A percentile compares a stretch with the other conserved stretches of the same genome.
Conservation (phyloP, 2,113 vertebrate genomes). For the Syngnathus floridae region DNA sequence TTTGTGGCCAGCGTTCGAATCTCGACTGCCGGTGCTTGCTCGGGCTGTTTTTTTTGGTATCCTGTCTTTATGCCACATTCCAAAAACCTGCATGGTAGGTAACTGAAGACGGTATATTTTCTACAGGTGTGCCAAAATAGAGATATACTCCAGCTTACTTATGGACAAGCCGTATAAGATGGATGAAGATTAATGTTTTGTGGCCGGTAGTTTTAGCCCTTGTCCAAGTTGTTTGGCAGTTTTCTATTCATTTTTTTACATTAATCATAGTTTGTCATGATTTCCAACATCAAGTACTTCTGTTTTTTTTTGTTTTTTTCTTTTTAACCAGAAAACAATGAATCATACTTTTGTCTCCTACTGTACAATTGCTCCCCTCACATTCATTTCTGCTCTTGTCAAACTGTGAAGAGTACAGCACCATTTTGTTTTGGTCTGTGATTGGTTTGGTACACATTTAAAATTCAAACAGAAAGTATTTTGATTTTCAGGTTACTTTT, state of each 20-base stretch:
- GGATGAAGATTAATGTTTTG: neutral
- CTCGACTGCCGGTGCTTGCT: neutral
- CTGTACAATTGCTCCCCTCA: neutral
- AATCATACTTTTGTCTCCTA: constrained; percentile 11
- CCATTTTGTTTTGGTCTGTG: neutral
- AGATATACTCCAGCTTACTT: neutral
- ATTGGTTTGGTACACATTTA: neutral
- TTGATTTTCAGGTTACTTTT: neutral
- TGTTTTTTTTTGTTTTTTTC: constrained; percentile 2
- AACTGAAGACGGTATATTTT: too few relatives aligned
- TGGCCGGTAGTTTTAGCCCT: neutral
- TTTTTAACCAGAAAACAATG: constrained; percentile 1
- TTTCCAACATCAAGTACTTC: constrained; percentile 3
- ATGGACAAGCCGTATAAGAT: neutral
- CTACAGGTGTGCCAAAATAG: too few relatives aligned
- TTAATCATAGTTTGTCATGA: constrained; percentile 8
- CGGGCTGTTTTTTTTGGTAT: too few relatives aligned
- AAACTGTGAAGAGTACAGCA: too few relatives aligned
- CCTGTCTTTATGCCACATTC: neutral
- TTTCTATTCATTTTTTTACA: neutral
- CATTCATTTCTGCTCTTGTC: neutral
- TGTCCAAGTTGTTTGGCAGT: neutral
- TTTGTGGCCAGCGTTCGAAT: neutral
- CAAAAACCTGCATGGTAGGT: neutral
- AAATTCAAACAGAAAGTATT: neutral